phyloP scores from a whole-genome alignment of 2,888 invertebrate genomes.

The Agonopterix subpropinquella region DNA sequence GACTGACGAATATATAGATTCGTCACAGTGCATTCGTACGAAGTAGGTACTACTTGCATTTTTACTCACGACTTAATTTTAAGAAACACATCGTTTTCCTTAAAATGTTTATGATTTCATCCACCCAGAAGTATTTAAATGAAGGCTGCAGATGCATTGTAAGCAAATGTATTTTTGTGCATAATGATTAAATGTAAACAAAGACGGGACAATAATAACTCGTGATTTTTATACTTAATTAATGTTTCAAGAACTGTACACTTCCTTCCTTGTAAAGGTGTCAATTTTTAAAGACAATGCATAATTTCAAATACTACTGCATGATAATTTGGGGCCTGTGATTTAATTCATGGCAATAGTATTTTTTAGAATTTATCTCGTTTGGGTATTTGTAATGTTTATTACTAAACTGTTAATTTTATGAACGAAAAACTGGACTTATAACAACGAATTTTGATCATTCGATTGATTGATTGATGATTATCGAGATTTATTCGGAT shows the following conservation, averaged over 20 bases:
- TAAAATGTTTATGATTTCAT: constrained; percentile 3
- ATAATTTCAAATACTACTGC: too few species aligned
- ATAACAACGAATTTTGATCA: too few species aligned
- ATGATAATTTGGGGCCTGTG: too few species aligned
- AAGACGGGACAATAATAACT: neutral
- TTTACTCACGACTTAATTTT: constrained; percentile 2
- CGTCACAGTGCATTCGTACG: constrained; percentile 2
- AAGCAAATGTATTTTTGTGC: constrained; percentile 1
- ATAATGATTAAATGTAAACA: neutral
- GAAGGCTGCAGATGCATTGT: constrained; percentile 2
- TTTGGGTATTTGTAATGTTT: too few species aligned
- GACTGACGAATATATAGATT: neutral
- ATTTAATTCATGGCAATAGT: too few species aligned
- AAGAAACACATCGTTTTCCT: constrained; percentile 11
- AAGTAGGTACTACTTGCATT: constrained; percentile 3
- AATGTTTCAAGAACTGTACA: neutral
- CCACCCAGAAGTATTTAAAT: neutral
- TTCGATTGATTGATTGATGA: too few species aligned
- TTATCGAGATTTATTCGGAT: too few species aligned
- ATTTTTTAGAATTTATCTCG: too few species aligned
- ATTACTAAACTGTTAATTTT: too few species aligned
- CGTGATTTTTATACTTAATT: constrained; percentile 1
- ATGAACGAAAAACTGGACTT: too few species aligned
- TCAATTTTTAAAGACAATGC: neutral
- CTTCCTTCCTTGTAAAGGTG: neutral